These are phyloP conservation scores for Mesocentrotus franciscanus DNA, from an alignment of 53 echinoderm and acorn worm genomes.

Conservation along the genomic window DNA sequence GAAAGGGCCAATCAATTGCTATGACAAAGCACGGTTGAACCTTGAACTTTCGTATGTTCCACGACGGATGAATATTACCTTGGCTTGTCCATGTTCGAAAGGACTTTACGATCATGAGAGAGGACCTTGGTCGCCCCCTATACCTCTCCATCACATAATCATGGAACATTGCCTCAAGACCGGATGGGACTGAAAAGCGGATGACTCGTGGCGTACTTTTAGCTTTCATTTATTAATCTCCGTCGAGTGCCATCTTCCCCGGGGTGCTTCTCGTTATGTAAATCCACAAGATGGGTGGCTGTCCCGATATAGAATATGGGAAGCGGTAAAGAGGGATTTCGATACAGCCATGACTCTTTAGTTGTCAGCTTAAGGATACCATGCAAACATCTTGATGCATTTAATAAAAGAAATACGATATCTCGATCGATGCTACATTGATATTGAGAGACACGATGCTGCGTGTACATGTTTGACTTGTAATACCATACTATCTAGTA, in stretches of 20 bases:
- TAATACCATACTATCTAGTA: neutral
- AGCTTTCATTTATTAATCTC: conserved; percentile 24
- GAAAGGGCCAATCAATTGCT: neutral
- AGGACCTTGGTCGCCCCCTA: neutral
- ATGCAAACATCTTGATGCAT: neutral
- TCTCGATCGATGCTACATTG: neutral
- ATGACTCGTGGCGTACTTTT: conserved; percentile 17
- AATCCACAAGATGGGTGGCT: neutral
- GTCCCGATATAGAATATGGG: conserved; percentile 7
- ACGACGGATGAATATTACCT: conserved; percentile 2
- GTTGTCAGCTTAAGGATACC: neutral
- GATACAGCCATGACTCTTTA: neutral
- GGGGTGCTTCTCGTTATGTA: conserved; percentile 2
- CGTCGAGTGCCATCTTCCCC: neutral
- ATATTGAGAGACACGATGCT: neutral
- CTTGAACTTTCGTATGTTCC: conserved; percentile 6
- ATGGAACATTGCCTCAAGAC: neutral
- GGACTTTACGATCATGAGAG: neutral
- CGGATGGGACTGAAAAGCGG: neutral
- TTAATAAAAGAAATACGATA: neutral
- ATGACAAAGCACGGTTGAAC: neutral
- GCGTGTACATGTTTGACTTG: neutral
- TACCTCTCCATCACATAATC: neutral
- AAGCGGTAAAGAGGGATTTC: neutral
- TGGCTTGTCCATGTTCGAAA: neutral